Base-by-base conservation (phyloP, 1,140 invertebrate genomes). In the Tribolium madens region DNA sequence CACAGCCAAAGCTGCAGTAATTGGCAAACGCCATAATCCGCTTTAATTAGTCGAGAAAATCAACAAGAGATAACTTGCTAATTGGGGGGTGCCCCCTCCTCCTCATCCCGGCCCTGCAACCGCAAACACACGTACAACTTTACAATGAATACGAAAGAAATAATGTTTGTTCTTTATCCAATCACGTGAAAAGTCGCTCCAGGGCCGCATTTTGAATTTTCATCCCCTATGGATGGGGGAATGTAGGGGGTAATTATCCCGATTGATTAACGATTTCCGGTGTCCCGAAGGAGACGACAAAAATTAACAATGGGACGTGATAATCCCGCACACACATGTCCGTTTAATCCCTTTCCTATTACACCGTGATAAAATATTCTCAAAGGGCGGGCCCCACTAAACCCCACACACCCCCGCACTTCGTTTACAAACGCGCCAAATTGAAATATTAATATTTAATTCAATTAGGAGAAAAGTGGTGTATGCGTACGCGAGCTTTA, bases 31-130 rank as follows among this genome's bases (percentile, higher is more conserved):
- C 9, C 70, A 52, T 73, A 73, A 73, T 73, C 70, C 70, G 70
- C 70, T 73, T 73, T 73, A 73, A 73, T 73, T 73, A 73, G 70
- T 73, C 70, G 70, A 53, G 47, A 73, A 73, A 73, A 73, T 73
- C 70, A 73, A 73, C 70, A 73, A 26, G 70, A 73, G 46, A 73
- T 52, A 52, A 73, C 70, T 73, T 73, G 70, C 70, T 73, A 73
- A 73, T 73, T 73, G 70, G 46, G 18, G 13, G 47, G n/a, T 12
- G 9, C 36, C 17, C 47, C 31, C 26, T 2, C 53, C 18, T 21
- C 53, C 6, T 14, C 46, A 47, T n/a, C 13, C 46, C 46, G 46
- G 13, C 10, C 46, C 46, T 47, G 46, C 46, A 12, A 12, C 13
- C 42, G 12, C 42, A 46, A 46, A 12, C 21, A 26, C 21, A 26